Evolutionary conservation across 2,113 vertebrate species (phyloP).

Genomic region (Scatophagus argus): DNA sequence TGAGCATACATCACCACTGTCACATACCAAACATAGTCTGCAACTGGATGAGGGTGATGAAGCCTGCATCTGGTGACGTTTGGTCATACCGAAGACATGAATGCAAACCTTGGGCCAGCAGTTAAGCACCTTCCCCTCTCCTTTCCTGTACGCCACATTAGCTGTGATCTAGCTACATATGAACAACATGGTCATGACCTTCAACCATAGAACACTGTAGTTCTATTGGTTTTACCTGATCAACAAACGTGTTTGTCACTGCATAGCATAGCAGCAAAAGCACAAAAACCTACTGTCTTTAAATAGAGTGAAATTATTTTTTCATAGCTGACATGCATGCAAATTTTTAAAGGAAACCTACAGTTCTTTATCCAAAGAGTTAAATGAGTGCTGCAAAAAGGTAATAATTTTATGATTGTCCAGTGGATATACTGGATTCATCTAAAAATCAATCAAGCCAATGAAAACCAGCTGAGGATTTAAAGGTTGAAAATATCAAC

Average conservation of each 20-base stretch:
- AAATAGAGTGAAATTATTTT: not conserved
- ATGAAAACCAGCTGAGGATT: constrained; percentile 1
- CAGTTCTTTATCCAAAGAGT: not conserved
- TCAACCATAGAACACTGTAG: not conserved
- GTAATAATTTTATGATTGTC: constrained; percentile 24
- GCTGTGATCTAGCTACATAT: not conserved
- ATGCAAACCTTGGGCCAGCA: constrained; percentile 25
- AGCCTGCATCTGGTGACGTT: not conserved
- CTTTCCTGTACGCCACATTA: not conserved
- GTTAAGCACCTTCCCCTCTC: constrained; percentile 41
- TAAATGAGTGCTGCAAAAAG: not conserved
- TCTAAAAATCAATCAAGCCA: not conserved
- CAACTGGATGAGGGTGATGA: constrained; percentile 15
- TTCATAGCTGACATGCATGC: constrained; percentile 20
- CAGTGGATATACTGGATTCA: not conserved
- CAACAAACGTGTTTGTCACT: not conserved
- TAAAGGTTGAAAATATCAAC: not conserved
- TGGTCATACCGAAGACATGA: constrained; percentile 29
- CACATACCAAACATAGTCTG: constrained; percentile 29
- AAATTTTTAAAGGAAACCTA: not conserved
- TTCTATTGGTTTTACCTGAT: not conserved
- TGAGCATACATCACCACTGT: constrained; percentile 21
- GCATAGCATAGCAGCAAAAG: constrained; percentile 25
- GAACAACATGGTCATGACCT: not conserved
- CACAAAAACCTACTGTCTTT: not conserved